Conservation (phyloP, 2,888 invertebrate genomes). For the Monoplex corrugatus region DNA sequence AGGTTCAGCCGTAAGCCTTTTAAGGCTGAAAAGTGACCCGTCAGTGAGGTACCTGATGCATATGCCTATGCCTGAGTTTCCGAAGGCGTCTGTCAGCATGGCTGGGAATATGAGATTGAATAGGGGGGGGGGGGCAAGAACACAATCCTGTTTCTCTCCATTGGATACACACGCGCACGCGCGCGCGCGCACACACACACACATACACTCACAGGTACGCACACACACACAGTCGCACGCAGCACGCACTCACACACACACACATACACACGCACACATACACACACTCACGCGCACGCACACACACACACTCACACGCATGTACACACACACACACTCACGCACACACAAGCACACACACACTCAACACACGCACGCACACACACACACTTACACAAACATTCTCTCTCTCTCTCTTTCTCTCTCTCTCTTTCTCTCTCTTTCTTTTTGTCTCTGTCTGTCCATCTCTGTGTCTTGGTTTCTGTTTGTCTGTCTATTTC, state of each 20-base stretch:
- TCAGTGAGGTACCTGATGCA: too few species aligned
- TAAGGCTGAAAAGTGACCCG: too few species aligned
- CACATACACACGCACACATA: constrained; percentile 17
- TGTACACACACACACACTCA: background rate
- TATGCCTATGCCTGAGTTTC: too few species aligned
- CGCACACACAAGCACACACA: background rate
- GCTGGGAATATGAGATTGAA: too few species aligned
- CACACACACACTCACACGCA: background rate
- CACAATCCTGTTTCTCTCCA: too few species aligned
- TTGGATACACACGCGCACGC: too few species aligned
- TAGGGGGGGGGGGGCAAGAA: too few species aligned
- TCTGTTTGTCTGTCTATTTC: background rate
- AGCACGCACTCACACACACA: background rate
- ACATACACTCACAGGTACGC: background rate
- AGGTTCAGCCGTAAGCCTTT: too few species aligned
- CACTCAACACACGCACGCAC: background rate
- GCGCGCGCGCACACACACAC: constrained; percentile 6
- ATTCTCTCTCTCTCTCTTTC: background rate
- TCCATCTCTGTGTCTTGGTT: background rate
- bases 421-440: background rate
- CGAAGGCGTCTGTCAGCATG: too few species aligned
- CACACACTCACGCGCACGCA: background rate
- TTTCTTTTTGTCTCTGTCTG: background rate
- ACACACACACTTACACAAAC: background rate
- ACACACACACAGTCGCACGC: background rate